Percentiles rank a stretch among this genome's conserved stretches.
Evolutionary conservation across 1,140 invertebrate genomes (phyloP).

Genomic region (Uloborus diversus): DNA sequence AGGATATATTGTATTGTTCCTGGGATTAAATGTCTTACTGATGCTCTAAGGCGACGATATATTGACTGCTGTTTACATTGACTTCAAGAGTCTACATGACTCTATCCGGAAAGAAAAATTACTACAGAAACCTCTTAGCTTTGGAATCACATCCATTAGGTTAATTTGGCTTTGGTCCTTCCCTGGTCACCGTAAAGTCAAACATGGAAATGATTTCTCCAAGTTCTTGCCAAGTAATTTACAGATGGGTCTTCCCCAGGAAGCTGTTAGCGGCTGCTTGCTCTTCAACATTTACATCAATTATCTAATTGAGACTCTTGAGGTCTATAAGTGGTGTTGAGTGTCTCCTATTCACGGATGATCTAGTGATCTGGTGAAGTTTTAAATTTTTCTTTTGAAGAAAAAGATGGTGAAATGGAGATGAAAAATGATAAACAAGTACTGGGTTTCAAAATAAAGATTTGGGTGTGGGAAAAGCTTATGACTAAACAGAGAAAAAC

Average conservation of each 20-base stretch:
- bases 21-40: too few relatives aligned
- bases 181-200: background rate
- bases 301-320: too few relatives aligned
- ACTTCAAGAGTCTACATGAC: constrained; percentile 8
- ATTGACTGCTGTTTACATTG: background rate
- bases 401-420: too few relatives aligned
- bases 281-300: too few relatives aligned
- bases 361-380: constrained; percentile 1
- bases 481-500: too few relatives aligned
- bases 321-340: too few relatives aligned
- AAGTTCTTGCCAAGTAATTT: background rate
- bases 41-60: too few relatives aligned
- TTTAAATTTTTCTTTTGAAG: too few relatives aligned
- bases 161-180: background rate
- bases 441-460: too few relatives aligned
- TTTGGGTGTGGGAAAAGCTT: too few relatives aligned
- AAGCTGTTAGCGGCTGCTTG: background rate
- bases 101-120: constrained; percentile 7
- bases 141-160: background rate
- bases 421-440: too few relatives aligned
- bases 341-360: background rate
- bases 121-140: background rate
- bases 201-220: background rate
- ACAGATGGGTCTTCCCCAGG: background rate
- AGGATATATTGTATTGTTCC: too few relatives aligned